Conservation (phyloP, 2,888 invertebrate species). For the Cephus pulcher region DNA sequence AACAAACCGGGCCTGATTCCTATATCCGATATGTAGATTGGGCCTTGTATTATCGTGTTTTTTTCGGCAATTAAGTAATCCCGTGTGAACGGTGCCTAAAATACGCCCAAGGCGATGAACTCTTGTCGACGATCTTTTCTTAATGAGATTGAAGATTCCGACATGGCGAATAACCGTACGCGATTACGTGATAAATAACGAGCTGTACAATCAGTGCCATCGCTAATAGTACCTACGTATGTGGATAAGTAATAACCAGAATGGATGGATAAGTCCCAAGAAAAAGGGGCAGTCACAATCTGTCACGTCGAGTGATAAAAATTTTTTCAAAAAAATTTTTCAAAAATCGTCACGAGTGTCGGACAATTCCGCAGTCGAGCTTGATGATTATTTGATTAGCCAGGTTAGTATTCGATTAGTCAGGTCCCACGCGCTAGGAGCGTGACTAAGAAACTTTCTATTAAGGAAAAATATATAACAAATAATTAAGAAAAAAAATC, state of each 20-base stretch:
- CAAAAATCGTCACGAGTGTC: not conserved
- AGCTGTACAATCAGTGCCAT: not conserved
- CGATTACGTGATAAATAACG: not conserved
- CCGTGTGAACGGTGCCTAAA: not conserved
- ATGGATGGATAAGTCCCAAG: not conserved
- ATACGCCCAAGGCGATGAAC: not conserved
- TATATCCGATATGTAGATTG: not conserved
- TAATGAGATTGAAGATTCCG: not conserved
- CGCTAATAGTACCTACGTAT: not conserved
- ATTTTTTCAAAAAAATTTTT: not conserved
- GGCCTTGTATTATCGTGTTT: not conserved
- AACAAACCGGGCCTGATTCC: not conserved
- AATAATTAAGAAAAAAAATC: not conserved
- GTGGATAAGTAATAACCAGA: not conserved
- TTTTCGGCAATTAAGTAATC: constrained; percentile 4
- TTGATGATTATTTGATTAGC: not conserved
- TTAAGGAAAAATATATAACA: not conserved
- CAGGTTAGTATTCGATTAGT: not conserved
- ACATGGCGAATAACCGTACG: not conserved
- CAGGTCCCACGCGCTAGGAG: not conserved
- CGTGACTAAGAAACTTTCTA: not conserved
- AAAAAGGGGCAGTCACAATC: not conserved
- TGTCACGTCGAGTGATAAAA: not conserved
- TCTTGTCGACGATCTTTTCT: not conserved
- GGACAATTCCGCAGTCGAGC: not conserved